Percentiles rank a stretch among this genome's conserved stretches.
phyloP scores from a whole-genome alignment of 2,797 vertebrate species.

The Chaenodraco wilsoni region DNA sequence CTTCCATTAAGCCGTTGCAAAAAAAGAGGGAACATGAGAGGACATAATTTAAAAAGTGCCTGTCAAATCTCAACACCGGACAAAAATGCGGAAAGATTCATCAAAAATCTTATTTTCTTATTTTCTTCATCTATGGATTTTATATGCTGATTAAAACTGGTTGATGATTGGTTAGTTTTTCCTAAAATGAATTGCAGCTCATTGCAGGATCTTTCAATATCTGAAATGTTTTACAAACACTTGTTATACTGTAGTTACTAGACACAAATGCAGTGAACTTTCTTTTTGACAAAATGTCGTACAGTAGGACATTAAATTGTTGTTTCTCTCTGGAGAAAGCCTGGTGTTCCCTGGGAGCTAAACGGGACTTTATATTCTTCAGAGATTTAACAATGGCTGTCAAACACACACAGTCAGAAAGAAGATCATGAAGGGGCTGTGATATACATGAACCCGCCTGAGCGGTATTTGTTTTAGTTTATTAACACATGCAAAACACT shows the following conservation, averaged over 20 bases:
- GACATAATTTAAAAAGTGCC: too few relatives aligned
- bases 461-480: conserved; percentile 46
- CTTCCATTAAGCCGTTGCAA: too few relatives aligned
- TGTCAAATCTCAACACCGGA: too few relatives aligned
- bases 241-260: conserved; percentile 9
- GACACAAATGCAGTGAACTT: conserved; percentile 1
- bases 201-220: background rate
- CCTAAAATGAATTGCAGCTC: background rate
- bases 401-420: conserved; percentile 24
- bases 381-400: conserved; percentile 19
- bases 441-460: conserved; percentile 16
- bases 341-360: conserved; percentile 16
- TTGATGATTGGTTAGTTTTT: too few relatives aligned
- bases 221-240: conserved; percentile 3
- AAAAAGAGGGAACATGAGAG: too few relatives aligned
- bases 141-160: background rate
- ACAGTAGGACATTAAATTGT: conserved; percentile 12
- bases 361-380: conserved; percentile 48
- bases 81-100: background rate
- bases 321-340: conserved; percentile 37
- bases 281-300: conserved; percentile 14
- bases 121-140: too few relatives aligned
- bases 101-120: too few relatives aligned
- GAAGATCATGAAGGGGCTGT: background rate
- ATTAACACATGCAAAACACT: conserved; percentile 13